Percentiles rank a stretch among this genome's conserved stretches.
Conservation (phyloP, 2,113 vertebrate species). For the Tetrao urogallus region DNA sequence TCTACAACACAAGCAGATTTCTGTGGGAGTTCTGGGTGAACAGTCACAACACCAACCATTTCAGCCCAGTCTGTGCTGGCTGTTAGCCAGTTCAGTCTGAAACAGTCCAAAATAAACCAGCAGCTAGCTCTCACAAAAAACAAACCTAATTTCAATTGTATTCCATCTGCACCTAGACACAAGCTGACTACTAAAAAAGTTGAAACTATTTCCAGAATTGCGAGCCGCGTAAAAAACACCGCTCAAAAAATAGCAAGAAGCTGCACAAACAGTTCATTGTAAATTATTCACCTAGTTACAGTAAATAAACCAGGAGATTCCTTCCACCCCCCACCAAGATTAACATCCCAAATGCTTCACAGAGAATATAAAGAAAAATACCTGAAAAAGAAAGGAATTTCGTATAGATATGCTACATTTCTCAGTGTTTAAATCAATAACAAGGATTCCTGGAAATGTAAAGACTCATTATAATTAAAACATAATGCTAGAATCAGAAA, state of each 20-base stretch:
- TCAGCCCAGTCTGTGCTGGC: not conserved
- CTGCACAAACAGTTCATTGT: not conserved
- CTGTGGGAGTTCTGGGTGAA: not conserved
- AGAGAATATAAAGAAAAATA: slow-evolving; percentile 19
- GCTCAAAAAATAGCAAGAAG: not conserved
- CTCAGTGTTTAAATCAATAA: not conserved
- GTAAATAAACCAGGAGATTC: slow-evolving; percentile 31
- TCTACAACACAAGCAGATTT: not conserved
- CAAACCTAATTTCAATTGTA: not conserved
- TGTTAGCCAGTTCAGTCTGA: slow-evolving; percentile 15
- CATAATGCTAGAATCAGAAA: not conserved
- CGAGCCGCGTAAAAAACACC: not conserved
- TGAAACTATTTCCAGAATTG: not conserved
- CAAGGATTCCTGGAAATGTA: not conserved
- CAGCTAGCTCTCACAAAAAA: not conserved
- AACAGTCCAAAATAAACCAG: slow-evolving; percentile 21
- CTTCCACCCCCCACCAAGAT: not conserved
- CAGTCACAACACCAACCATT: slow-evolving; percentile 4
- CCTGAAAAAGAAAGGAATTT: slow-evolving; percentile 9
- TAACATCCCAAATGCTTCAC: slow-evolving; percentile 39
- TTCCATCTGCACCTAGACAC: not conserved
- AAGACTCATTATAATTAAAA: not conserved
- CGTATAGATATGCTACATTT: not conserved
- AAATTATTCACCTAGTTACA: slow-evolving; percentile 7
- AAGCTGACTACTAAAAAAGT: not conserved